phyloP scores from a whole-genome alignment of 2,888 invertebrate genomes.

The Aradus depressus region DNA sequence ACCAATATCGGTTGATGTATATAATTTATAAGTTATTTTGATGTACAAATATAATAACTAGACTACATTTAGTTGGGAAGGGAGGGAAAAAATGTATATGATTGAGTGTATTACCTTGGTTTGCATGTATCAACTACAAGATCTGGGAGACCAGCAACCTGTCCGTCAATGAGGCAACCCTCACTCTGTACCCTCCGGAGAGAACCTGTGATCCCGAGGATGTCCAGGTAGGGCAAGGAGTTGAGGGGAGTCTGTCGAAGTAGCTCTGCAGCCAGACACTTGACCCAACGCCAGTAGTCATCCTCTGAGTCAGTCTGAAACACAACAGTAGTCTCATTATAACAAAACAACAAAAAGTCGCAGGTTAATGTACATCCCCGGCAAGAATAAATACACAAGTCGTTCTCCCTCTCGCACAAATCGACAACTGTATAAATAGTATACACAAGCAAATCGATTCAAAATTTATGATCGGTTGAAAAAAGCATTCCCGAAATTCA shows the following conservation, averaged over 20 bases:
- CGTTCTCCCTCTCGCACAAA: no score
- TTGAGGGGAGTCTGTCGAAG: constrained; percentile 63
- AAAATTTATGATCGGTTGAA: no score
- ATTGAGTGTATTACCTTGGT: constrained; percentile 36
- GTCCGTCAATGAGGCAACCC: constrained; percentile 20
- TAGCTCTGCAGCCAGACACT: constrained; percentile 60
- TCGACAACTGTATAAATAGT: no score
- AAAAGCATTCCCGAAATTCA: no score
- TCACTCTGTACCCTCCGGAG: constrained; percentile 25
- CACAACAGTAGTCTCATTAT: neutral
- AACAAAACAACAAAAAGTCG: neutral
- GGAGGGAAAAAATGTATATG: no score
- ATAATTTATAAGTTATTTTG: no score
- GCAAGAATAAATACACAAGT: no score
- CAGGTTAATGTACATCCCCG: no score
- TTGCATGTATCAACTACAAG: constrained; percentile 40
- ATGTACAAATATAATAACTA: no score
- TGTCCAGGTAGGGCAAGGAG: constrained; percentile 48
- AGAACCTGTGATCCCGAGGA: constrained; percentile 47
- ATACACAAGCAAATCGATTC: no score
- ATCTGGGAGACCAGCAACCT: constrained; percentile 20
- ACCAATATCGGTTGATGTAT: no score
- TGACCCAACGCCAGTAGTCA: constrained; percentile 62
- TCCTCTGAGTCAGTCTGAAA: constrained; percentile 54
- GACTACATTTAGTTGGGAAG: no score